Evolutionary conservation across 2,113 vertebrate species (phyloP), one percentile per base, ranked within the genome.

Genomic region (Apaloderma vittatum): DNA sequence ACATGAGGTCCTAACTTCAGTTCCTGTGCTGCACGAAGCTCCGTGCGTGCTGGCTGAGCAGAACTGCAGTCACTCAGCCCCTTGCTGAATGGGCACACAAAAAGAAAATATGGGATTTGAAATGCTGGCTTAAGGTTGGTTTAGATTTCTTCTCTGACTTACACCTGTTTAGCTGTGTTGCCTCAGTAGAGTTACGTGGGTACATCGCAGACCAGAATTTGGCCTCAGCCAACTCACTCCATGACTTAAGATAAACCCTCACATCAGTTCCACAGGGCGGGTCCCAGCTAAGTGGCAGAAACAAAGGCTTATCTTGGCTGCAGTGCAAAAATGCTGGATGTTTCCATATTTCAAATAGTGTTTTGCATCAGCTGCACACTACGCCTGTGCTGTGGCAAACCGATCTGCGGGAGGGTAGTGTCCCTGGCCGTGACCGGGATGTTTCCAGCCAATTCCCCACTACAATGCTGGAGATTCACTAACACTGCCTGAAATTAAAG

Each of bases 401-500:
- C 21, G 2, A 15, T 88, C 86, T 95, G 76, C 0, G 1, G 72
- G 72, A 96, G 77, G 74, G 86, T 40, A 94, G 85, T n/a, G 65
- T 71, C 77, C 88, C 88, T 96, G 93, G 95, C 73, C 26, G 14
- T 0, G 0, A 51, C 4, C 5, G 70, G 55, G 75, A 46, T 27
- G 29, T 72, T 93, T 89, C 87, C 77, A 86, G 94, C 81, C 93
- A 97, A 70, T 84, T 96, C 86, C 90, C 57, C 70, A 22, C 75
- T 91, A 79, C 73, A 78, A 4, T 52, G 61, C 84, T 90, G 78
- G 58, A 92, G 72, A 90, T 89, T 94, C 93, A 61, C 72, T 87
- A 89, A 77, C 70, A 37, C 66, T 51, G 34, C 37, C 72, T 82
- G 48, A 96, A 97, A 97, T 96, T 79, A 95, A 97, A 97, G 58